Evolutionary conservation across 2,797 vertebrate genomes (phyloP).

Genomic region (Geotrypetes seraphini): DNA sequence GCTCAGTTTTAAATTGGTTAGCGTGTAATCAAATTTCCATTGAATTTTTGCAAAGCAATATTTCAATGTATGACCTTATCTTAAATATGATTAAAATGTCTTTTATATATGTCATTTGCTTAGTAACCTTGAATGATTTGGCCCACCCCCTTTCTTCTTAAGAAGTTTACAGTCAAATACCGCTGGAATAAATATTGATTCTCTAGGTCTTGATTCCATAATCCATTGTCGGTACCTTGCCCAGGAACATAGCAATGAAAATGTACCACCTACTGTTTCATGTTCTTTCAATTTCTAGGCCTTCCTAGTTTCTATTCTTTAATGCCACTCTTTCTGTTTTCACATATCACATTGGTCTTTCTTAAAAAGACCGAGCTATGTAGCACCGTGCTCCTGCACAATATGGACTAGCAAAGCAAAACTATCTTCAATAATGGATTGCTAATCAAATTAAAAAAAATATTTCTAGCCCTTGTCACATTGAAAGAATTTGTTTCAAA

Average conservation of each 20-base stretch:
- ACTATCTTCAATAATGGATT: background rate
- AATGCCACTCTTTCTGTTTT: background rate
- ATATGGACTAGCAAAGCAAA: background rate
- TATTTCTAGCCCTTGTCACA: too few relatives aligned
- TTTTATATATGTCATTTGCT: constrained; percentile 25
- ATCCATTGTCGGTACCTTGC: constrained; percentile 33
- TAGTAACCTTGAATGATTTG: constrained; percentile 45
- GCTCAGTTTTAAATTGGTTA: constrained; percentile 37
- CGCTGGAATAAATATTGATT: constrained; percentile 48
- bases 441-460: too few relatives aligned
- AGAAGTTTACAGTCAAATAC: constrained; percentile 46
- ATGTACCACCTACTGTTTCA: constrained; percentile 18
- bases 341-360: accelerated
- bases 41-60: constrained; percentile 23
- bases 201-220: constrained; percentile 30
- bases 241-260: constrained; percentile 20
- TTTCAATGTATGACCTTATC: constrained; percentile 32
- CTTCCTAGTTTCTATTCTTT: constrained; percentile 12
- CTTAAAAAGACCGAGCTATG: background rate
- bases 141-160: constrained; percentile 25
- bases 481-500: too few relatives aligned
- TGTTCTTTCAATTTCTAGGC: constrained; percentile 16
- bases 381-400: accelerated
- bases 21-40: constrained; percentile 12
- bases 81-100: constrained; percentile 23